phyloP scores from a whole-genome alignment of 2,797 vertebrate species.

The Enteromius viviparus region DNA sequence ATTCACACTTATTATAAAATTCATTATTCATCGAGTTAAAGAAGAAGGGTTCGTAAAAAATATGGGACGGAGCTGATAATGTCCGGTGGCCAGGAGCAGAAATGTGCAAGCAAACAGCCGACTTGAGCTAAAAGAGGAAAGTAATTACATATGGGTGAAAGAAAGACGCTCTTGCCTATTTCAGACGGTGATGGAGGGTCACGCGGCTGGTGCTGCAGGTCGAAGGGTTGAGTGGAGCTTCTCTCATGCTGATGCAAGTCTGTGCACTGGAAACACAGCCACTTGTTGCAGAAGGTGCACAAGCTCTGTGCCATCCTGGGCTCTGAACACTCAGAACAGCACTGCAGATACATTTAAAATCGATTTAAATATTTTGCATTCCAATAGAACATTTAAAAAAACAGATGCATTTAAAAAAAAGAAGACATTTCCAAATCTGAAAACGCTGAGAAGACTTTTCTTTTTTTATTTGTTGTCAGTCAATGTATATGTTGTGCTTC shows the following conservation, averaged over 20 bases:
- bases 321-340: slow-evolving; percentile 80
- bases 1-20: slow-evolving; percentile 64
- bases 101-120: slow-evolving; percentile 26
- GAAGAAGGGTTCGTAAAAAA: slow-evolving; percentile 10
- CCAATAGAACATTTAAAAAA: neutral
- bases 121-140: slow-evolving; percentile 30
- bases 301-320: slow-evolving; percentile 79
- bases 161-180: slow-evolving; percentile 55
- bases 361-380: neutral
- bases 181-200: slow-evolving; percentile 66
- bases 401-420: neutral
- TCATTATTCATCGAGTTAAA: slow-evolving; percentile 70
- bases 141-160: slow-evolving; percentile 17
- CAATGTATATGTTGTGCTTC: no score
- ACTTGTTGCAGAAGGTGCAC: slow-evolving; percentile 84
- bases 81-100: slow-evolving; percentile 33
- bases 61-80: slow-evolving; percentile 20
- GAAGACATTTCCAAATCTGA: neutral
- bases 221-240: slow-evolving; percentile 64
- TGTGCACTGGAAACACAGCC: slow-evolving; percentile 83
- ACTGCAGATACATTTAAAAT: slow-evolving; percentile 61
- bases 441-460: neutral
- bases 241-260: slow-evolving; percentile 80
- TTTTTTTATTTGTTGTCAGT: neutral
- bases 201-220: slow-evolving; percentile 71